Evolutionary conservation across 2,888 invertebrate species (phyloP).

Genomic region (Microctonus hyperodae): DNA sequence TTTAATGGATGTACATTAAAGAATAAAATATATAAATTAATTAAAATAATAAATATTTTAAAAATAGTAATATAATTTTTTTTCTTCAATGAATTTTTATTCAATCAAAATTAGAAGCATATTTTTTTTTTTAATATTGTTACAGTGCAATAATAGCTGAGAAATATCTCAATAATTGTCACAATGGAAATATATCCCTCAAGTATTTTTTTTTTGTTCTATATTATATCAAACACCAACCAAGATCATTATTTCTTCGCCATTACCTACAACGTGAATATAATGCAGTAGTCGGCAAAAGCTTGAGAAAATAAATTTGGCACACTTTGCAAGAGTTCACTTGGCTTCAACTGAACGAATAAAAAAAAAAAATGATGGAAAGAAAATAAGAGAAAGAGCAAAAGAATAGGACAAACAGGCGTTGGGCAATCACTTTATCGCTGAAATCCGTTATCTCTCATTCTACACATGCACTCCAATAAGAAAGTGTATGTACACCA

Average conservation of each 20-base stretch:
- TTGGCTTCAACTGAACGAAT: conserved; percentile 9
- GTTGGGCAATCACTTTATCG: conserved; percentile 23
- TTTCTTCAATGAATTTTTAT: too few relatives aligned
- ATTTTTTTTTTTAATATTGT: too few relatives aligned
- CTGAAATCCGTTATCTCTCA: conserved; percentile 12
- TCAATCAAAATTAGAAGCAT: too few relatives aligned
- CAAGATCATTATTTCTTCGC: conserved; percentile 11
- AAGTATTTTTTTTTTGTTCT: background rate
- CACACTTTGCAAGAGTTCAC: conserved; percentile 11
- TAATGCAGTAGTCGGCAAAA: background rate
- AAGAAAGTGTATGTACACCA: background rate
- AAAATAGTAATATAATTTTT: too few relatives aligned
- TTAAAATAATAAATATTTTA: too few relatives aligned
- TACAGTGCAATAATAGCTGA: too few relatives aligned
- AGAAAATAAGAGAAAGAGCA: background rate
- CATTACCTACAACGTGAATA: background rate
- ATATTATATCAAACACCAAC: conserved; percentile 1
- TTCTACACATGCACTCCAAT: background rate
- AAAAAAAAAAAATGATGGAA: background rate
- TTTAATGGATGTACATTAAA: background rate
- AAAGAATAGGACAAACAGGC: background rate
- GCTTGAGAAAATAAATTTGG: conserved; percentile 21
- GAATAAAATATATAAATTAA: too few relatives aligned
- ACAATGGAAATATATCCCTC: background rate
- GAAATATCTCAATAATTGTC: background rate